Evolutionary conservation across 2,888 invertebrate species (phyloP).

Genomic region (Mactromeris polynyma): DNA sequence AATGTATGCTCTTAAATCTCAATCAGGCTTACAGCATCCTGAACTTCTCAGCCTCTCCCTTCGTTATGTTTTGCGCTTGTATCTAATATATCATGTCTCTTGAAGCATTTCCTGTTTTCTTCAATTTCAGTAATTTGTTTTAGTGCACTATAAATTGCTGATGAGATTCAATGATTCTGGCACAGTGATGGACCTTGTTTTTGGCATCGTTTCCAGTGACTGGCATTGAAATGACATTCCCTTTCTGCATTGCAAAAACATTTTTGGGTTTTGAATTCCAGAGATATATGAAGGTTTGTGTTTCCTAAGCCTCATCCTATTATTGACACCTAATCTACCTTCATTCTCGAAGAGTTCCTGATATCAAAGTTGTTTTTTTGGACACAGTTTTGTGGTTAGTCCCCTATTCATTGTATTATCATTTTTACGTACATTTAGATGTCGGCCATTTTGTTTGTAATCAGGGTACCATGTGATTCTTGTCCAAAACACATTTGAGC

Average conservation of each 20-base stretch:
- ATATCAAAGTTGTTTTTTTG: neutral
- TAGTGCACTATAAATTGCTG: neutral
- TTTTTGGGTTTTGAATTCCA: no score
- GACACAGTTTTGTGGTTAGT: neutral
- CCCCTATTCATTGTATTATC: neutral
- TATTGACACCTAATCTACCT: no score
- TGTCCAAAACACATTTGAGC: neutral
- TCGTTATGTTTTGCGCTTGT: neutral
- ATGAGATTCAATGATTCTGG: neutral
- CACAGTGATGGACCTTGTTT: neutral
- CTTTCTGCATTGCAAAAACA: no score
- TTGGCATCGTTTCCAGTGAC: neutral
- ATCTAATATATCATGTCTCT: conserved; percentile 5
- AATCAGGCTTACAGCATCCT: neutral
- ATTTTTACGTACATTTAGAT: neutral
- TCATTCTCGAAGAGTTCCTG: no score
- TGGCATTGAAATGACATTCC: no score
- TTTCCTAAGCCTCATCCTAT: no score
- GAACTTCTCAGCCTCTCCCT: neutral
- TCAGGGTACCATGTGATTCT: neutral
- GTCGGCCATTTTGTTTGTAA: neutral
- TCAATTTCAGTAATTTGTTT: neutral
- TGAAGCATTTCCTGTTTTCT: neutral
- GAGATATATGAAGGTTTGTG: no score
- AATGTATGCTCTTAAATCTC: neutral